Evolutionary conservation across 2,797 vertebrate genomes (phyloP).

Genomic region (Paedocypris micromegethes): DNA sequence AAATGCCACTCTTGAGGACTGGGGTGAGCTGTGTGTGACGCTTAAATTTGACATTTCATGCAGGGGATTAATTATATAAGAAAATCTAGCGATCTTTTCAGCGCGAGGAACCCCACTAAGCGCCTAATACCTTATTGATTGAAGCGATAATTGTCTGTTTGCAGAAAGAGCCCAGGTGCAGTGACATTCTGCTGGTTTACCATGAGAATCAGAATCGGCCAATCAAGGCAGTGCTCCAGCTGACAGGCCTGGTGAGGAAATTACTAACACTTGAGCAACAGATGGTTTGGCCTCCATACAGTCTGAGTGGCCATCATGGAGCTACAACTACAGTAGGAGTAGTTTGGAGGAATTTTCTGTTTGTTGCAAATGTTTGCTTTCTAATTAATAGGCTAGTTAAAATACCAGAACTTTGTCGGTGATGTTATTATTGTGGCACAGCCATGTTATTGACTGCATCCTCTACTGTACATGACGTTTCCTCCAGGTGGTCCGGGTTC

Average conservation of each 20-base stretch:
- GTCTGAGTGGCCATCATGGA: slow-evolving; percentile 33
- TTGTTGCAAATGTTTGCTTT: slow-evolving; percentile 11
- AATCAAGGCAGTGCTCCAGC: slow-evolving; percentile 51
- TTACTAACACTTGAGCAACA: slow-evolving; percentile 51
- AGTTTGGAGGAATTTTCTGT: slow-evolving; percentile 24
- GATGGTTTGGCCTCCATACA: slow-evolving; percentile 47
- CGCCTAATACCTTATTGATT: slow-evolving; percentile 45
- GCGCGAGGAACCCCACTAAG: slow-evolving; percentile 35
- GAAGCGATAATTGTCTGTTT: slow-evolving; percentile 51
- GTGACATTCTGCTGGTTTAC: slow-evolving; percentile 44
- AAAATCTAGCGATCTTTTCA: slow-evolving; percentile 37
- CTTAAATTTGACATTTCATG: slow-evolving; percentile 41
- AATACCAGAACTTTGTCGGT: slow-evolving; percentile 1
- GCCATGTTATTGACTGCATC: no score
- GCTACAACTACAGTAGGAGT: slow-evolving; percentile 16
- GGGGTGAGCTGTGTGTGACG: slow-evolving; percentile 8
- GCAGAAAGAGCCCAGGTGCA: slow-evolving; percentile 48
- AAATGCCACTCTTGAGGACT: slow-evolving; percentile 24
- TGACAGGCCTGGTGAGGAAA: slow-evolving; percentile 52
- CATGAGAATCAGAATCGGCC: slow-evolving; percentile 47
- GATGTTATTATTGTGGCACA: background rate
- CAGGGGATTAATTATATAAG: slow-evolving; percentile 39
- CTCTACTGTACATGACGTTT: no score
- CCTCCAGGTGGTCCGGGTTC: no score
- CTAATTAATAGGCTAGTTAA: slow-evolving; percentile 14